A percentile compares a stretch with the other conserved stretches of the same genome.
phyloP scores from a whole-genome alignment of 1,140 invertebrate species.

The Pinna nobilis region DNA sequence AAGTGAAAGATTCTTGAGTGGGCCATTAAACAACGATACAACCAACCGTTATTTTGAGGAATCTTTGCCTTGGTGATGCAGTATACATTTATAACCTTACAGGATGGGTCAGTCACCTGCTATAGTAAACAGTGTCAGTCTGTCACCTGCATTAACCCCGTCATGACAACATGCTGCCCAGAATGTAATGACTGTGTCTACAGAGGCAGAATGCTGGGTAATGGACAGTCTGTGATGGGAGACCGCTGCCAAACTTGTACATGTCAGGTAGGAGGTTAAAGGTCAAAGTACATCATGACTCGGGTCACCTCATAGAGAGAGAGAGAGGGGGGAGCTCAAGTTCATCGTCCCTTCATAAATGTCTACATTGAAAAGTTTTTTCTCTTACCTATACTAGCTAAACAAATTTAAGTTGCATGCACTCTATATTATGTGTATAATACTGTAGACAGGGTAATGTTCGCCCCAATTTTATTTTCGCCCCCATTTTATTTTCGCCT shows the following conservation, averaged over 20 bases:
- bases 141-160: slow-evolving; percentile 20
- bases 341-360: too few relatives aligned
- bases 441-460: too few relatives aligned
- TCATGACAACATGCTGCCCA: slow-evolving; percentile 55
- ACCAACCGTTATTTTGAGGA: slow-evolving; percentile 46
- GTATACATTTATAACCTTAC: not conserved
- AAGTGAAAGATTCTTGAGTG: slow-evolving; percentile 47
- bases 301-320: too few relatives aligned
- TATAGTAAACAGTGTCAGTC: not conserved
- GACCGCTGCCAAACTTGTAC: slow-evolving; percentile 16
- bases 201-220: slow-evolving; percentile 43
- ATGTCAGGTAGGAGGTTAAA: slow-evolving; percentile 16
- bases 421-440: too few relatives aligned
- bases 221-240: slow-evolving; percentile 47
- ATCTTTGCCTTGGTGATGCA: slow-evolving; percentile 64
- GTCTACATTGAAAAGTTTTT: too few relatives aligned
- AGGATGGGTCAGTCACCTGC: slow-evolving; percentile 13
- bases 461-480: too few relatives aligned
- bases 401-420: too few relatives aligned
- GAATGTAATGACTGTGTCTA: slow-evolving; percentile 57
- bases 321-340: too few relatives aligned
- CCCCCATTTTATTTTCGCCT: too few relatives aligned
- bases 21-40: slow-evolving; percentile 41
- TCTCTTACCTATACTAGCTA: too few relatives aligned
- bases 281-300: not conserved